Conservation (phyloP, 1,140 invertebrate species). For the Sesamia nonagrioides region DNA sequence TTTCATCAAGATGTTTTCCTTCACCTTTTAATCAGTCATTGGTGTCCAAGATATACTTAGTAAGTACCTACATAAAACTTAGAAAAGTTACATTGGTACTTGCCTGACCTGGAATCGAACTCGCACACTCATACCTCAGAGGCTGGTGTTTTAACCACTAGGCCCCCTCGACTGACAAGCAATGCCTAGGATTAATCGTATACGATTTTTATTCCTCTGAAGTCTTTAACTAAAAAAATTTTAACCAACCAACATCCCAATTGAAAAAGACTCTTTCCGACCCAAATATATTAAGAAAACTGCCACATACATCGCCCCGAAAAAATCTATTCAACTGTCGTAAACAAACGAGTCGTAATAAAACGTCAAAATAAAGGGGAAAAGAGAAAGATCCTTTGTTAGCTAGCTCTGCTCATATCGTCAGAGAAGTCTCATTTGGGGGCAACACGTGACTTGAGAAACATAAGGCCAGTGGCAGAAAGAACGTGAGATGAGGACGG, state of each 20-base stretch:
- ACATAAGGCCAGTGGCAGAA: not conserved
- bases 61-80: no score
- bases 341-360: slow-evolving; percentile 1
- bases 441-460: not conserved
- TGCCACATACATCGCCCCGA: not conserved
- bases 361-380: slow-evolving; percentile 19
- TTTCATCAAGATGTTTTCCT: no score
- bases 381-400: slow-evolving; percentile 15
- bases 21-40: no score
- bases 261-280: not conserved
- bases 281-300: not conserved
- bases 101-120: no score
- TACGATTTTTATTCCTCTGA: not conserved
- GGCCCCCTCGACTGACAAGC: no score
- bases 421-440: not conserved
- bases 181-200: no score
- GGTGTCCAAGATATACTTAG: no score
- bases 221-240: not conserved
- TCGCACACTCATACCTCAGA: no score
- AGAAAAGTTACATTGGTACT: no score
- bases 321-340: slow-evolving; percentile 3
- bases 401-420: not conserved
- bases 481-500: no score
- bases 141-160: no score
- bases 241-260: not conserved